Evolutionary conservation across 2,888 invertebrate genomes (phyloP).

Genomic region (Tenthredo mesomela): DNA sequence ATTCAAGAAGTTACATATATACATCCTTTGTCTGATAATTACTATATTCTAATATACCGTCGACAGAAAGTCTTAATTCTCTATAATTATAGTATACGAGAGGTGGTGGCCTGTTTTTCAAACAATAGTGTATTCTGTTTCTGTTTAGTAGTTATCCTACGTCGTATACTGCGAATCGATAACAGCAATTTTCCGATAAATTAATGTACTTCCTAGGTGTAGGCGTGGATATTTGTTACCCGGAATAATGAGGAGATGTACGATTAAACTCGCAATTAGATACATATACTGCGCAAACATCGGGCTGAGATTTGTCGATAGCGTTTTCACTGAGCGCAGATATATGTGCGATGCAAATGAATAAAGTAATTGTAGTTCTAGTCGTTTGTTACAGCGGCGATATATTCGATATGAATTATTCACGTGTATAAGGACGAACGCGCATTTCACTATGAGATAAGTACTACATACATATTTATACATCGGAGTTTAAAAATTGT

Average conservation of each 20-base stretch:
- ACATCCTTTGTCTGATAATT: neutral
- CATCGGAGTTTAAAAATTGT: neutral
- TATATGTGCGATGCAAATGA: neutral
- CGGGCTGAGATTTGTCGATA: neutral
- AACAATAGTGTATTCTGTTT: neutral
- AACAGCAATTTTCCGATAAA: constrained; percentile 1
- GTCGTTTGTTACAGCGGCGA: neutral
- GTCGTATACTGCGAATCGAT: neutral
- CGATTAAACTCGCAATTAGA: neutral
- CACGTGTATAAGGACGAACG: neutral
- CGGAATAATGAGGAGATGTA: neutral
- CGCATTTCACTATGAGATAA: neutral
- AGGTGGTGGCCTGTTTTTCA: neutral
- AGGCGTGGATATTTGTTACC: neutral
- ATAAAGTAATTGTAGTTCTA: neutral
- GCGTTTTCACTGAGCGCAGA: neutral
- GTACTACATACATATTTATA: neutral
- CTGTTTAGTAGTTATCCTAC: neutral
- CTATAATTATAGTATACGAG: neutral
- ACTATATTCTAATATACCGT: constrained; percentile 3
- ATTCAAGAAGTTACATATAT: neutral
- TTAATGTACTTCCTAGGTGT: neutral
- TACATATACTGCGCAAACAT: neutral
- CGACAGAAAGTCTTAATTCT: constrained; percentile 10
- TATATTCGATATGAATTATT: constrained; percentile 3